Evolutionary conservation across 2,888 invertebrate genomes (phyloP), one percentile per base, ranked within the genome.

Genomic region (Caenorhabditis virilis): DNA sequence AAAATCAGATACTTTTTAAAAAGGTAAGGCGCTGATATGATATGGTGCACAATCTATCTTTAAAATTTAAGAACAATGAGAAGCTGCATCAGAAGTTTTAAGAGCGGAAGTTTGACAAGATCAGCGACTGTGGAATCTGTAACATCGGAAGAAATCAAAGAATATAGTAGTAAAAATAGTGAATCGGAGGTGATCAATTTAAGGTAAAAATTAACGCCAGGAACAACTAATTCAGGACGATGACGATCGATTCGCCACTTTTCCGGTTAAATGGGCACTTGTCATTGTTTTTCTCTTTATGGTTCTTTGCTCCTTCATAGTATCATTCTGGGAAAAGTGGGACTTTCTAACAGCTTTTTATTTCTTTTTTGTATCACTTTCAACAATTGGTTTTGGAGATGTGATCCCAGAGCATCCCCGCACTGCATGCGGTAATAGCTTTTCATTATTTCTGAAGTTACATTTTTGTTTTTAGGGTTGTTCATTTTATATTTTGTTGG

Each of bases 331-430:
- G 78, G 80, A 80, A 49, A 70, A 80, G 23, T 80, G 79, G 79
- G 72, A 73, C 50, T 78, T 72, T 35, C 67, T 78, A 43, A 77
- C 74, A 13, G 66, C 79, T 9, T 77, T 80, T 62, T 80, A 80
- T 62, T 80, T 79, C 57, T 74, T 78, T 52, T 79, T 79, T 52
- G 73, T 80, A 7, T 79, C 78, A 6, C 51, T 81, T 26, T 72
- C 65, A n/a, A 81, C 81, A 4, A 75, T 81, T 38, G 81, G 81
- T 16, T 69, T 80, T 36, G 80, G 80, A 33, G 81, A 80, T 51
- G 70, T 75, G 30, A 69, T 81, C 46, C 81, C 81, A 22, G 68
- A 73, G 36, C 77, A 80, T 70, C 79, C 80, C 0, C 64, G 73
- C 16, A 71, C 74, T 16, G 74, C 78, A 1, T 67, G 72, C 50